phyloP scores from a whole-genome alignment of 2,888 invertebrate species.

The Panopea generosa region DNA sequence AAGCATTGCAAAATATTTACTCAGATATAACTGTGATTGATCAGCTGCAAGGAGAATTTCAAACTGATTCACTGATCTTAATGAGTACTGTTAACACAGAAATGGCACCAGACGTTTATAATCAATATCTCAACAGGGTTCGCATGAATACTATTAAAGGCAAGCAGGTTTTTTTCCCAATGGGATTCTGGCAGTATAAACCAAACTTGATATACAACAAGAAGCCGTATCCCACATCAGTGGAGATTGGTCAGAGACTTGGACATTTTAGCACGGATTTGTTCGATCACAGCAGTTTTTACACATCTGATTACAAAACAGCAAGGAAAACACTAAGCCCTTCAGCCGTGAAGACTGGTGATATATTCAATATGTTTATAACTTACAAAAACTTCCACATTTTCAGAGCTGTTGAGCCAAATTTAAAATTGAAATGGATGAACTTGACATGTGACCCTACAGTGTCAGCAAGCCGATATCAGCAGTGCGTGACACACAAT shows the following conservation, averaged over 20 bases:
- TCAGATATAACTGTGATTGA: constrained; percentile 89
- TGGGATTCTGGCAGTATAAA: constrained; percentile 95
- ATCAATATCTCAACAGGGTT: constrained; percentile 93
- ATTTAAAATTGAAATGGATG: constrained; percentile 88
- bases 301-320: constrained; percentile 90
- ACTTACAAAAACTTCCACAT: constrained; percentile 89
- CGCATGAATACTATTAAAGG: constrained; percentile 97
- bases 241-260: constrained; percentile 83
- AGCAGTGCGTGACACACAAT: constrained; percentile 75
- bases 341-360: constrained; percentile 62
- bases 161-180: constrained; percentile 96
- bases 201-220: constrained; percentile 87
- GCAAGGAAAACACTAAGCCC: constrained; percentile 88
- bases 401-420: constrained; percentile 93
- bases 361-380: constrained; percentile 90
- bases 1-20: constrained; percentile 82
- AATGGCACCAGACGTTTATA: constrained; percentile 73
- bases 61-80: constrained; percentile 87
- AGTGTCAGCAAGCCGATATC: constrained; percentile 65
- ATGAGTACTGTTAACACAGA: constrained; percentile 80
- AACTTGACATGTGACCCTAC: constrained; percentile 77
- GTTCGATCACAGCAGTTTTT: constrained; percentile 92
- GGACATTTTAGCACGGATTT: constrained; percentile 93
- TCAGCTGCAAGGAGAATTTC: constrained; percentile 89
- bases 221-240: constrained; percentile 78